Base-by-base conservation (phyloP, 2,113 vertebrate genomes). In the Dipodomys stephensi region DNA sequence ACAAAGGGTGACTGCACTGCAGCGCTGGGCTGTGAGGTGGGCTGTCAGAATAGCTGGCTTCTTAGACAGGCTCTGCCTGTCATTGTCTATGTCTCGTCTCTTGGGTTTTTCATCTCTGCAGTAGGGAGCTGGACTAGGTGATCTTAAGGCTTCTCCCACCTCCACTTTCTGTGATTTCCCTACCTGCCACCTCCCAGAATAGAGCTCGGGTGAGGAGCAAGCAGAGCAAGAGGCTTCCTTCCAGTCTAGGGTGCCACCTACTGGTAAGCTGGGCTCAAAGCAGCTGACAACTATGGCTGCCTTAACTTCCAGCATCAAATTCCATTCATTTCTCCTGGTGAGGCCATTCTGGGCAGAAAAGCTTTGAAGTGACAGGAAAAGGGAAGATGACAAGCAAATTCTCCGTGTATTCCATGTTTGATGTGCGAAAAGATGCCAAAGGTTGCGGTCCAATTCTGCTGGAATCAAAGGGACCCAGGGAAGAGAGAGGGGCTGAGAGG, bases 201-300 rank as follows among this genome's bases (percentile, higher is more conserved):
- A 35, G 49, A n/a, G 32, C 11, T 16, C 68, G 9, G 19, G 44
- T 0, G 30, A 65, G 71, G 7, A 57, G 23, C 67, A 22, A 27
- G 23, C 32, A 62, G 35, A 46, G 22, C 5, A 6, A 49, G 76
- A 62, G 49, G 20, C 27, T 77, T 86, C 74, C 77, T 88, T 73
- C 87, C 77, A 77, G 92, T 62, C 88, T 92, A n/a, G 82, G 74
- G 28, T 73, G 94, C 96, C 97, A 96, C 88, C 97, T 97, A 62
- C 93, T 94, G 97, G 96, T 76, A 5, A 0, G 4, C 27, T 4
- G 30, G 25, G 18, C 67, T 80, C 88, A 87, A 73, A 86, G 87
- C 95, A 78, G 39, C 15, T 53, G 69, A 35, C 46, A 18, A 53
- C 28, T 73, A 20, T 0, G 1, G 19, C n/a, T 19, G 53, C 15